phyloP scores from a whole-genome alignment of 2,113 vertebrate genomes.

The Mormyrus lacerda region DNA sequence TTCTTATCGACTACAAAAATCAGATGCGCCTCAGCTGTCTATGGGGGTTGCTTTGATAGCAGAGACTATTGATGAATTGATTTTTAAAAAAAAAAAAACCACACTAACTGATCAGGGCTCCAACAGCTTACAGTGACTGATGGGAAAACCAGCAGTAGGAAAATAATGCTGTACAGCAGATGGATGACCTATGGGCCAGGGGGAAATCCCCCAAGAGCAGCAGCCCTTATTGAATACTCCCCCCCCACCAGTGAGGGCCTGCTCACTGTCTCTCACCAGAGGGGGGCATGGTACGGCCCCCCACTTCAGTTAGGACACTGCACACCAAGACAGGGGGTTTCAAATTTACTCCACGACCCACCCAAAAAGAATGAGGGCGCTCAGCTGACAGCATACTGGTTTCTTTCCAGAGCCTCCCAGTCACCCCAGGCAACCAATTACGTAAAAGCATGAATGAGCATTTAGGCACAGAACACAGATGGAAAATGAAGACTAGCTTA shows the following conservation, averaged over 20 bases:
- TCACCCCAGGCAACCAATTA: not conserved
- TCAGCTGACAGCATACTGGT: not conserved
- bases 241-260: not conserved
- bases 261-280: not conserved
- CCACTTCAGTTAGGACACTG: not conserved
- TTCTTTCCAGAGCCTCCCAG: not conserved
- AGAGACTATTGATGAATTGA: not conserved
- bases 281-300: not conserved
- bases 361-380: not conserved
- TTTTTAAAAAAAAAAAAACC: too few species aligned
- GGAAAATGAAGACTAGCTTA: not conserved
- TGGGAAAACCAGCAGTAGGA: not conserved
- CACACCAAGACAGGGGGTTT: not conserved
- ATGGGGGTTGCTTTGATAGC: not conserved
- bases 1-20: not conserved
- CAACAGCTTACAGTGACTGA: not conserved
- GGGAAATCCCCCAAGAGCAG: not conserved
- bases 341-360: not conserved
- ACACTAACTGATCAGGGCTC: not conserved
- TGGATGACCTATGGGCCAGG: not conserved
- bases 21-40: not conserved
- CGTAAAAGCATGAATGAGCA: not conserved
- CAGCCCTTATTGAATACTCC: not conserved
- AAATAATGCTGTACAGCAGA: not conserved
- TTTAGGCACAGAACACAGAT: not conserved